phyloP scores from a whole-genome alignment of 2,113 vertebrate genomes.

The Toxostoma redivivum region DNA sequence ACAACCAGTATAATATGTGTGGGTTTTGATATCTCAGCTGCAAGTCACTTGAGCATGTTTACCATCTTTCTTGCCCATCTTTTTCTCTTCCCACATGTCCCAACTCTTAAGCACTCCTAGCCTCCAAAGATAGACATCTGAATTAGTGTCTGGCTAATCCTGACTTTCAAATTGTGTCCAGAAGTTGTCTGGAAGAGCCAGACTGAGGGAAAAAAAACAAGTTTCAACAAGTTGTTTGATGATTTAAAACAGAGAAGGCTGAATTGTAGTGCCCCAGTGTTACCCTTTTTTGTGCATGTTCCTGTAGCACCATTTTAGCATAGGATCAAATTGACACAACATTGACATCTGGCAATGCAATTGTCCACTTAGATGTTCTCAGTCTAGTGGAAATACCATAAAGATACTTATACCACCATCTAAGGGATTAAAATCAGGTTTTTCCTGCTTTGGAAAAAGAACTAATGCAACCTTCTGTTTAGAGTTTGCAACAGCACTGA shows the following conservation, averaged over 20 bases:
- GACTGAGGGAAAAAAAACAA: background rate
- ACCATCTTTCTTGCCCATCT: accelerated
- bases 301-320: background rate
- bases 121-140: background rate
- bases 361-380: background rate
- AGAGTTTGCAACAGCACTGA: background rate
- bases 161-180: background rate
- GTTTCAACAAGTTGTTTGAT: background rate
- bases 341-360: background rate
- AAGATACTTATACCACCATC: background rate
- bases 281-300: background rate
- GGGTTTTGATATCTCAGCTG: background rate
- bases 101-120: background rate
- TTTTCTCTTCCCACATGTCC: background rate
- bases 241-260: background rate
- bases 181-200: background rate
- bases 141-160: background rate
- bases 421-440: background rate
- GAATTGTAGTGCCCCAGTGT: background rate
- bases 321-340: background rate
- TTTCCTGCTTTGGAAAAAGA: background rate
- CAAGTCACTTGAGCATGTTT: background rate
- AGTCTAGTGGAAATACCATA: background rate
- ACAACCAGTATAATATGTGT: background rate
- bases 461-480: background rate